Conservation (phyloP, 2,888 invertebrate genomes). For the Osedax frankpressi region DNA sequence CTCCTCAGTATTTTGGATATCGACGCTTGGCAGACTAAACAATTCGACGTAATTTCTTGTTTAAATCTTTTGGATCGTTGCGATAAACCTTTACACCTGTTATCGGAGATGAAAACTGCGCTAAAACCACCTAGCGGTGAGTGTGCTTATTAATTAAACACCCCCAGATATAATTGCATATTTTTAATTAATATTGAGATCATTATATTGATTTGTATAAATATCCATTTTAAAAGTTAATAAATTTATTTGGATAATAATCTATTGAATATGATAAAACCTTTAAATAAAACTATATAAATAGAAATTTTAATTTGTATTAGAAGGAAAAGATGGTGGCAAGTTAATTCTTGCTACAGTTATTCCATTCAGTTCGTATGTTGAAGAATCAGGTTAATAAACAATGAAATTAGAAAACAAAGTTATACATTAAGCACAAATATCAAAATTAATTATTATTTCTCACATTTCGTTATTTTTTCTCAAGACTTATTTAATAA, state of each 20-base stretch:
- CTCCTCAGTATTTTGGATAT: conserved; percentile 61
- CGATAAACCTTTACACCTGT: conserved; percentile 60
- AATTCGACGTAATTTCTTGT: conserved; percentile 69
- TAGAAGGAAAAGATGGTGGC: conserved; percentile 50
- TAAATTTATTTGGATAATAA: too few relatives aligned
- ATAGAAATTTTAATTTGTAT: too few relatives aligned
- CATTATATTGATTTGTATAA: too few relatives aligned
- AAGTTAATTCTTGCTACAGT: conserved; percentile 67
- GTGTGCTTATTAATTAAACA: not conserved
- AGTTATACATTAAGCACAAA: too few relatives aligned
- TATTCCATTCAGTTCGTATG: conserved; percentile 82
- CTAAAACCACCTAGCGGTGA: not conserved
- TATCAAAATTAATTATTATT: too few relatives aligned
- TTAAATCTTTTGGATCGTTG: conserved; percentile 88
- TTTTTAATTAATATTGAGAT: too few relatives aligned
- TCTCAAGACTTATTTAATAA: too few relatives aligned
- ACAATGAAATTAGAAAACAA: not conserved
- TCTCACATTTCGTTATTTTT: too few relatives aligned
- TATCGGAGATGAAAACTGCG: not conserved
- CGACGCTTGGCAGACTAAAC: conserved; percentile 53
- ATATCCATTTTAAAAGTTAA: too few relatives aligned
- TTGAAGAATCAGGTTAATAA: conserved; percentile 53
- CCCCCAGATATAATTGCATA: too few relatives aligned
- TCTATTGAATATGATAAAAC: too few relatives aligned
- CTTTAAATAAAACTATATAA: too few relatives aligned